phyloP scores from a whole-genome alignment of 2,113 vertebrate genomes.

The Cairina moschata region DNA sequence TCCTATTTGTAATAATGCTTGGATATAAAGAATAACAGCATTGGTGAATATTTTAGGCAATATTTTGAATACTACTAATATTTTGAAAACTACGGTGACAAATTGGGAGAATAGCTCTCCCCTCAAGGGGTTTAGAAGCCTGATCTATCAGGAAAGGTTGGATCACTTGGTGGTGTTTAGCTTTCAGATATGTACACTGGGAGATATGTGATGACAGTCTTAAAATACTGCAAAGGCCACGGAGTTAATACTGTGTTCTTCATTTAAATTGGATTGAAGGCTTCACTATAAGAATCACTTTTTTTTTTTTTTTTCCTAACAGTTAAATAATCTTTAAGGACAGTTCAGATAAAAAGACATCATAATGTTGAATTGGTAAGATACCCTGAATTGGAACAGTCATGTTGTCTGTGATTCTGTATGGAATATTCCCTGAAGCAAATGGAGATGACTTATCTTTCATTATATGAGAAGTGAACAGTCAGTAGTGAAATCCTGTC shows the following conservation, averaged over 20 bases:
- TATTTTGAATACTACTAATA: too few species aligned
- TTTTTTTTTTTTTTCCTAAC: not conserved
- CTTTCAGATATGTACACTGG: not conserved
- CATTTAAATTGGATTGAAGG: not conserved
- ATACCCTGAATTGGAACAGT: not conserved
- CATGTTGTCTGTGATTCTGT: not conserved
- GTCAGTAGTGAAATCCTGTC: not conserved
- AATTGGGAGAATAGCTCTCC: not conserved
- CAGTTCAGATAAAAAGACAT: not conserved
- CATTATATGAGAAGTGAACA: not conserved
- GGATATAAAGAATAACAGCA: slow-evolving; percentile 33
- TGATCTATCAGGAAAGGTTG: not conserved
- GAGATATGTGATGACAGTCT: not conserved
- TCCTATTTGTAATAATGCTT: slow-evolving; percentile 18
- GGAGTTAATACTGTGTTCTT: not conserved
- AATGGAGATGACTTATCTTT: not conserved
- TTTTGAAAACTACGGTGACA: not conserved
- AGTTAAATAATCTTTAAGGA: not conserved
- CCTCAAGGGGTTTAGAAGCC: not conserved
- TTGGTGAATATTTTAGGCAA: too few species aligned
- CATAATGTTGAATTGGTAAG: not conserved
- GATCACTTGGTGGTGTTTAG: not conserved
- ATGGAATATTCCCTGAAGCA: not conserved
- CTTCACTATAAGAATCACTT: not conserved
- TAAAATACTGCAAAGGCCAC: not conserved